Evolutionary conservation across 1,140 invertebrate genomes (phyloP).

Genomic region (Meloidogyne exigua): DNA sequence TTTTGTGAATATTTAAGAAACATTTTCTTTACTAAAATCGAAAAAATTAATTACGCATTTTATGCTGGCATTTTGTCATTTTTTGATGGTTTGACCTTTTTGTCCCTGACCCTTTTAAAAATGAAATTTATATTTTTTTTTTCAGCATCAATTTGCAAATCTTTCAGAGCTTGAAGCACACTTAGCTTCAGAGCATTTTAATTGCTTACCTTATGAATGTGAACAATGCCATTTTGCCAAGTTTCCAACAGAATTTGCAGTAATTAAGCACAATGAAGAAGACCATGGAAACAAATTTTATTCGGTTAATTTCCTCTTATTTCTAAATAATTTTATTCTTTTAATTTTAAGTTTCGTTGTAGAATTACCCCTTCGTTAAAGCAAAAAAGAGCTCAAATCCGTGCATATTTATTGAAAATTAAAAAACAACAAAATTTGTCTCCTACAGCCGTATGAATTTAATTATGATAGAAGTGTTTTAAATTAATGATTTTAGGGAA

Average conservation of each 20-base stretch:
- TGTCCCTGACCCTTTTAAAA: neutral
- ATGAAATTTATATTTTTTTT: no score
- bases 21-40: no score
- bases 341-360: slow-evolving; percentile 28
- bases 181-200: slow-evolving; percentile 39
- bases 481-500: neutral
- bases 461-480: neutral
- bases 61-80: no score
- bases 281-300: slow-evolving; percentile 28
- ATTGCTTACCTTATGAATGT: slow-evolving; percentile 47
- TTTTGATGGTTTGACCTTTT: neutral
- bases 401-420: slow-evolving; percentile 10
- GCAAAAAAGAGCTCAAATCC: slow-evolving; percentile 21
- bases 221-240: slow-evolving; percentile 45
- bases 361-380: slow-evolving; percentile 25
- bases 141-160: neutral
- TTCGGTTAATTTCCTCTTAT: slow-evolving; percentile 18
- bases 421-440: slow-evolving; percentile 5
- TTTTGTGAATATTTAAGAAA: no score
- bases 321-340: neutral
- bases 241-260: slow-evolving; percentile 46
- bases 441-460: neutral
- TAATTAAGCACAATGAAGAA: slow-evolving; percentile 33
- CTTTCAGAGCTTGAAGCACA: slow-evolving; percentile 37
- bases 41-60: no score